phyloP scores from a whole-genome alignment of 2,888 invertebrate genomes.

The Scaeva pyrastri region DNA sequence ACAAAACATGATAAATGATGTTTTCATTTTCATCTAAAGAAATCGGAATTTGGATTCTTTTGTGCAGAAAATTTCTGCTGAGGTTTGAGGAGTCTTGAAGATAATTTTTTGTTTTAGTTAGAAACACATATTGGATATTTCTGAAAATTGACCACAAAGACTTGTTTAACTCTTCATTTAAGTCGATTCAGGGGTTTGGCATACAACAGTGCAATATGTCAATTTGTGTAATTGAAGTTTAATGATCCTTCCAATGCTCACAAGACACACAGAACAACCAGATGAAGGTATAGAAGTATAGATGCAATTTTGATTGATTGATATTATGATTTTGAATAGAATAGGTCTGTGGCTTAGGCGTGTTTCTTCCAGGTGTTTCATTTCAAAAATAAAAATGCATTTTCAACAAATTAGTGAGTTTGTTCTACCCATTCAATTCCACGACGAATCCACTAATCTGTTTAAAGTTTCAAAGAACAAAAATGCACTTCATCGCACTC shows the following conservation, averaged over 20 bases:
- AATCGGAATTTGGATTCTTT: conserved; percentile 9
- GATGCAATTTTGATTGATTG: conserved; percentile 43
- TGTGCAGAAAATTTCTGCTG: conserved; percentile 13
- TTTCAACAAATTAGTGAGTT: no score
- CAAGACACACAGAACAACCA: conserved; percentile 7
- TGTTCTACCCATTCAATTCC: no score
- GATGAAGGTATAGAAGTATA: conserved; percentile 27
- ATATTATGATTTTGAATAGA: background rate
- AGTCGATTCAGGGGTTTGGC: background rate
- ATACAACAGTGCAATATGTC: conserved; percentile 41
- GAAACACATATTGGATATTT: conserved; percentile 14
- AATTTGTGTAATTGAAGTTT: conserved; percentile 70
- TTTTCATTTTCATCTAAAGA: conserved; percentile 38
- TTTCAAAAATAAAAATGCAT: background rate
- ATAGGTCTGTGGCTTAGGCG: conserved; percentile 5
- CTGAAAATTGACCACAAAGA: conserved; percentile 21
- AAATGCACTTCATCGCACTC: no score
- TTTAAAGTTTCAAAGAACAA: no score
- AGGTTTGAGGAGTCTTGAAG: conserved; percentile 6
- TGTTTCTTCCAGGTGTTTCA: conserved; percentile 4
- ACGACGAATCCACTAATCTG: no score
- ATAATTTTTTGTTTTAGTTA: background rate
- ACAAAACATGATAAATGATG: conserved; percentile 63
- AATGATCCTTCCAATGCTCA: conserved; percentile 27
- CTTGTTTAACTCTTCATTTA: conserved; percentile 48